Percentiles rank a stretch among this genome's conserved stretches.
phyloP scores from a whole-genome alignment of 1,140 invertebrate species.

The Drosophila yakuba region DNA sequence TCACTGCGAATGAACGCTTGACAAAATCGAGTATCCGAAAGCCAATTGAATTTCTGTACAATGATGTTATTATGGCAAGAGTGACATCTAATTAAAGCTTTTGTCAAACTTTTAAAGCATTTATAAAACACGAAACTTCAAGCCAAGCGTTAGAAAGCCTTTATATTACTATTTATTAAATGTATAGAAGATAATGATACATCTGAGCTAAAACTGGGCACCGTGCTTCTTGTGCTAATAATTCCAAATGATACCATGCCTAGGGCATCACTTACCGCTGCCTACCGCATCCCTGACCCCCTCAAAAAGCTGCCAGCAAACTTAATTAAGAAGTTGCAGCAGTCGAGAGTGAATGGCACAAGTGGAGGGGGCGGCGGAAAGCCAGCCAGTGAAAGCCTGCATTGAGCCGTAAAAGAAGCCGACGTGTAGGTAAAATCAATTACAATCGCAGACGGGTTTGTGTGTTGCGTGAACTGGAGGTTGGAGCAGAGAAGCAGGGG shows the following conservation, averaged over 20 bases:
- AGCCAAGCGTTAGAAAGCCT: not conserved
- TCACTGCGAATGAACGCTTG: not conserved
- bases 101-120: not conserved
- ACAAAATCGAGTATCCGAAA: slow-evolving; percentile 4
- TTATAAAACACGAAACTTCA: not conserved
- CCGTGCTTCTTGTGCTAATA: not conserved
- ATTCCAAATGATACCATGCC: slow-evolving; percentile 21
- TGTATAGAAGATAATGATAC: not conserved
- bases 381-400: slow-evolving; percentile 34
- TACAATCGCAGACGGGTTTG: slow-evolving; percentile 54
- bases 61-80: not conserved
- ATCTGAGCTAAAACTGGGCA: not conserved
- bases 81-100: not conserved
- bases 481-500: not conserved
- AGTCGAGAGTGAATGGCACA: slow-evolving; percentile 32
- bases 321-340: slow-evolving; percentile 77
- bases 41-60: not conserved
- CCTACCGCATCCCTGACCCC: not conserved
- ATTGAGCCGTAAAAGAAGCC: slow-evolving; percentile 46
- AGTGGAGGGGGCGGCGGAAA: slow-evolving; percentile 3
- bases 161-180: not conserved
- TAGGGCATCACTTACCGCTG: slow-evolving; percentile 19
- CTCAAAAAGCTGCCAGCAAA: slow-evolving; percentile 61
- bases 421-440: slow-evolving; percentile 78
- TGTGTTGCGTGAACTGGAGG: slow-evolving; percentile 14